phyloP scores from a whole-genome alignment of 1,140 invertebrate species.

The Venustaconcha ellipsiformis region DNA sequence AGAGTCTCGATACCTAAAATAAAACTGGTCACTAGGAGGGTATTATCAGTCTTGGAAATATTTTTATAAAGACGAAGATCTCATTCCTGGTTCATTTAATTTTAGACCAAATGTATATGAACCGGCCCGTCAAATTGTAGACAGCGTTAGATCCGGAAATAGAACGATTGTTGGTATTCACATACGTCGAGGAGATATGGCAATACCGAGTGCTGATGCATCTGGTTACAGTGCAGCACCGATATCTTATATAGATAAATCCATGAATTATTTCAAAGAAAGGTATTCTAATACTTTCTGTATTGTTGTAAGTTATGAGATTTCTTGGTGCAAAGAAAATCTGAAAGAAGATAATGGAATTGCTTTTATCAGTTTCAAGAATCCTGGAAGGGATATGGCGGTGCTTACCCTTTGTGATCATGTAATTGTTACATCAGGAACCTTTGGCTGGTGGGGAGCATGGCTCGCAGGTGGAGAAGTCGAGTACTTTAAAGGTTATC shows the following conservation, averaged over 20 bases:
- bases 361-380: background rate
- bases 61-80: slow-evolving; percentile 20
- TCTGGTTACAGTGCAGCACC: slow-evolving; percentile 3
- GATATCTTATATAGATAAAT: background rate
- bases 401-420: slow-evolving; percentile 40
- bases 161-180: slow-evolving; percentile 10
- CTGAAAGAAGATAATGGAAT: background rate
- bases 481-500: slow-evolving; percentile 35
- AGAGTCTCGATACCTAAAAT: too few relatives aligned
- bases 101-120: slow-evolving; percentile 12
- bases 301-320: slow-evolving; percentile 13
- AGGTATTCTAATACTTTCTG: background rate
- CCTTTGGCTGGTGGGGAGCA: slow-evolving; percentile 47
- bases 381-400: slow-evolving; percentile 51
- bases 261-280: slow-evolving; percentile 4
- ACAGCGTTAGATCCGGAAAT: background rate
- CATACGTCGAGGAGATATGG: slow-evolving; percentile 26
- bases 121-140: background rate
- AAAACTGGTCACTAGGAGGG: background rate
- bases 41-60: slow-evolving; percentile 47
- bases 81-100: slow-evolving; percentile 25
- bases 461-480: slow-evolving; percentile 41
- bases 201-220: too few relatives aligned
- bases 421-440: slow-evolving; percentile 38
- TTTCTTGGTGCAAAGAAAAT: slow-evolving; percentile 7